Base-by-base conservation (phyloP, 2,797 vertebrate species). In the Helarctos malayanus region DNA sequence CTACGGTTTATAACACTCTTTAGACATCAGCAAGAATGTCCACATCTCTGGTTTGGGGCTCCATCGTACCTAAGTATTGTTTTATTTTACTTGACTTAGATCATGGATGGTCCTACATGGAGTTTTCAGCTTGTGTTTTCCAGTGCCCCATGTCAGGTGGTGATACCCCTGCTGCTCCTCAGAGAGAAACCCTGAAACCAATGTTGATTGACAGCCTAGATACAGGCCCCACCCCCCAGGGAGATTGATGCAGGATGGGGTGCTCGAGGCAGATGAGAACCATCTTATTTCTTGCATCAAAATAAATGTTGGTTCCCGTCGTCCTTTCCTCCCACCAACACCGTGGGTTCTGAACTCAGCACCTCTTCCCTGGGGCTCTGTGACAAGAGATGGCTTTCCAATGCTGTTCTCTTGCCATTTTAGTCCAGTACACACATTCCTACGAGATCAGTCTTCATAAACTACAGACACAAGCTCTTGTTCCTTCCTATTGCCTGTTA, bases 231-330 rank as follows among this genome's bases (percentile, higher is more conserved):
- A 0, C 38, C 47, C 41, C 71, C n/a, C 23, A 1, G 14, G 38
- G 56, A 41, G 5, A 27, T 7, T 14, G 27, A 25, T n/a, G 0
- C 1, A 0, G 59, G 41, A 6, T 2, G 1, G 5, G 3, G 18
- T 16, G 3, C 19, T 59, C 6, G 14, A 69, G 18, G 32, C 49
- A 57, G 52, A 29, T 16, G 65, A 56, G 52, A 68, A 89, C 41
- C 71, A 19, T 29, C 76, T 80, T 7, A 15, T 49, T 57, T 87
- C 80, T 69, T 47, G 11, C 27, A 49, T 79, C 45, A 29, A 18
- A 38, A 38, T 29, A 29, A 21, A 5, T 23, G 27, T 10, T 52
- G 65, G 68, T 25, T 35, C 19, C 56, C 10, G 10, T 9, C 38
- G n/a, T 65, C n/a, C 54, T 57, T 41, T 32, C 57, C 45, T 16